These are phyloP conservation scores for Limnodromus scolopaceus DNA, from an alignment of 2,797 vertebrate species.

Conservation along the genomic window DNA sequence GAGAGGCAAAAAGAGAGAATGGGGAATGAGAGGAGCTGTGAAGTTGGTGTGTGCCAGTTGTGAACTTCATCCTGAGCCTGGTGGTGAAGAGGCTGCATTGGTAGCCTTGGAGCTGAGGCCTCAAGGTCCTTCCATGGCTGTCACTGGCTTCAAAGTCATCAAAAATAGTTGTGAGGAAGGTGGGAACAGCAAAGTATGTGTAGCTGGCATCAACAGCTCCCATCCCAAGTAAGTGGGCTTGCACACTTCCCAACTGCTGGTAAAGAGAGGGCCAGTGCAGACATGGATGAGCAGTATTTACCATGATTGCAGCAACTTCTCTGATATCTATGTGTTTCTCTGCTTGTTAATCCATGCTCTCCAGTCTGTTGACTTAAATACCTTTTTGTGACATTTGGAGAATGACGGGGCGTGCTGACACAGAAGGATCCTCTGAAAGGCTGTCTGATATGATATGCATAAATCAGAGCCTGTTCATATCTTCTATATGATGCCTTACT, in stretches of 20 bases:
- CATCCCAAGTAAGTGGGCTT: rapidly evolving
- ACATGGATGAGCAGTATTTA: not conserved
- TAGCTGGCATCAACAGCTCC: not conserved
- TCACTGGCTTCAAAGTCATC: not conserved
- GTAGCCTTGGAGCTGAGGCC: not conserved
- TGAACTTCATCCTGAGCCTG: not conserved
- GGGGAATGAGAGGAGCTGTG: not conserved
- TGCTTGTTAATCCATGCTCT: not conserved
- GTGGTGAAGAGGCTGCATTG: not conserved
- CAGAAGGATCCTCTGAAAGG: not conserved
- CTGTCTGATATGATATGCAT: not conserved
- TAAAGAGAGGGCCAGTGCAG: not conserved
- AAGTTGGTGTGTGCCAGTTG: not conserved
- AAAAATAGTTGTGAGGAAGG: not conserved
- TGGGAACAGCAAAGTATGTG: not conserved
- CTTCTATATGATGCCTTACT: not conserved
- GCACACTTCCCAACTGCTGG: rapidly evolving
- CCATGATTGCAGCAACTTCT: not conserved
- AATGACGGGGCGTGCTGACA: not conserved
- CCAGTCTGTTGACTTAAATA: not conserved
- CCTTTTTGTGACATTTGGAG: not conserved
- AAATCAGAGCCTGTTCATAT: not conserved
- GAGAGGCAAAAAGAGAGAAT: not conserved
- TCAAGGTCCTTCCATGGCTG: not conserved
- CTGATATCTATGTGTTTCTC: not conserved